Evolutionary conservation across 2,113 vertebrate species (phyloP), one percentile per base, ranked within the genome.

Genomic region (Delphinapterus leucas): DNA sequence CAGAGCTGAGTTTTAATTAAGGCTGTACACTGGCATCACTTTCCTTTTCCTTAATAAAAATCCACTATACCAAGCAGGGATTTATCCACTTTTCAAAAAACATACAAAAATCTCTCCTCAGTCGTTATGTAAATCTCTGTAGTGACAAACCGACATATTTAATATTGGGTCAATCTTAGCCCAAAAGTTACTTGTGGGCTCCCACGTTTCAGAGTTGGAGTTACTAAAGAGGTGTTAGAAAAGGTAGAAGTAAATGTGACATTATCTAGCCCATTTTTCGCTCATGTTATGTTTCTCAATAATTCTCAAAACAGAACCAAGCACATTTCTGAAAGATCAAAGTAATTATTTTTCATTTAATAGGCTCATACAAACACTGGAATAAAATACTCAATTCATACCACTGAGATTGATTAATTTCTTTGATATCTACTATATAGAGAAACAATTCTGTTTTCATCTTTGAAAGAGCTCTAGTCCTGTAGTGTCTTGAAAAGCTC

Each of bases 1-100:
- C 94, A 97, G 93, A 98, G 95, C 60, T 93, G 94, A 98, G 95
- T 98, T 98, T 99, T 98, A 98, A 98, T 98, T 98, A 98, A 98
- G 95, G 87, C 80, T 98, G 53, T 98, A 97, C 65, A 84, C 68
- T 98, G 96, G 85, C 84, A 94, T 98, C 96, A 92, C 91, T 98
- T 98, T 98, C 98, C 98, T 88, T 98, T 97, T 98, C 95, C 92
- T 98, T 98, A 98, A 98, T 98, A 98, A 98, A 97, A 98, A 98
- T 98, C 97, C 97, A 95, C 98, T 98, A 97, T 82, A 97, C 96
- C 97, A 98, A 98, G 97, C 95, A 97, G 97, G 94, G 95, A 98
- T 98, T 97, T 98, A 98, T 95, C 96, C 73, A 83, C 97, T 98
- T 98, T 98, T 97, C 73, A 85, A 96, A 97, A 93, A 98, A 96